Base-by-base conservation (phyloP, 92 coral and sea anemone genomes). In the Actinernus sp. region DNA sequence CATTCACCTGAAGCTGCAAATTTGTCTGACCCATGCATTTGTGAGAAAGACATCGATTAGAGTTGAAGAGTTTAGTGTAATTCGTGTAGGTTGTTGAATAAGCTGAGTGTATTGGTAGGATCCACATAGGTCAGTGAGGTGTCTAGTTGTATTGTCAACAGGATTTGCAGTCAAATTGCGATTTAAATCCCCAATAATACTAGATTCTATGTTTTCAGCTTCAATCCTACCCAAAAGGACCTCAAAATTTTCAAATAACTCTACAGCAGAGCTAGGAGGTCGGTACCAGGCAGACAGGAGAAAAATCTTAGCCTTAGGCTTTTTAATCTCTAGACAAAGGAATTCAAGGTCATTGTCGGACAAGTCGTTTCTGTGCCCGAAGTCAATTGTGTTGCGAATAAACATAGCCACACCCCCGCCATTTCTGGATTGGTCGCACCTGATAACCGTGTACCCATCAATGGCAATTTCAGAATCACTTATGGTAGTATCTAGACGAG, bases 401-500 rank as follows among this genome's bases (percentile, higher is more conserved):
- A 22, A 40, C 55, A 45, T 45, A 37, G 69, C 54, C 30, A 43
- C 69, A 40, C 70, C 63, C 2, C 29, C 56, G 26, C 56, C 56
- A 3, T 49, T 31, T 57, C 64, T 27, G 27, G 40, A 31, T 32
- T 23, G 49, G 41, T 65, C 75, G 41, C 54, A 67, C 74, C 82
- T 63, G 29, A 75, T 34, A 36, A 75, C 57, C 44, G 74, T 26
- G 33, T 50, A 73, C 22, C 71, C 81, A 21, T 49, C 81, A 22
- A 73, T 41, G 53, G 71, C 49, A 44, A 61, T 61, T 62, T 54
- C 81, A 38, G 71, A 29, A 51, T 73, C 81, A 61, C 48, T 62
- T 20, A 73, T 20, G 36, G 71, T 73, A 43, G 61, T 73, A 56
- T 73, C 81, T 18, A 73, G 81, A 52, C 73, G 82, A 63, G 82